Conservation (phyloP, 2,888 invertebrate genomes). For the Notodonta ziczac region DNA sequence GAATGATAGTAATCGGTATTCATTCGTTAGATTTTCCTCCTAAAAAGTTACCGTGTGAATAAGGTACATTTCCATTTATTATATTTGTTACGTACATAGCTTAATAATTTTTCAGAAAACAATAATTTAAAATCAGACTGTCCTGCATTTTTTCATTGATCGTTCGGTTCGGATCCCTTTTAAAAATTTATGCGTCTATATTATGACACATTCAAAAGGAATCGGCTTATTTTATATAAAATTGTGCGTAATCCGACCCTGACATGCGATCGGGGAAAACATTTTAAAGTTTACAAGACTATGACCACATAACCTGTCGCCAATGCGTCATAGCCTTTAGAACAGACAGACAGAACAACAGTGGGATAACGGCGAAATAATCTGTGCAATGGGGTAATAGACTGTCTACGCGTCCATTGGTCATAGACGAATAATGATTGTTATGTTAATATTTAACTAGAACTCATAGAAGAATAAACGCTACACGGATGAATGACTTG, state of each 20-base stretch:
- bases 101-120: no score
- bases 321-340: not conserved
- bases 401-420: not conserved
- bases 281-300: not conserved
- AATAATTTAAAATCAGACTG: no score
- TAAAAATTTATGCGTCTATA: not conserved
- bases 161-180: no score
- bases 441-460: not conserved
- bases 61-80: no score
- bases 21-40: no score
- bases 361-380: not conserved
- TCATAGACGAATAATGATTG: not conserved
- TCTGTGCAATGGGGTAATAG: not conserved
- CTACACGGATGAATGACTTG: not conserved
- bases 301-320: not conserved
- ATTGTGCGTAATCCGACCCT: constrained; percentile 1
- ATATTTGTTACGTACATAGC: no score
- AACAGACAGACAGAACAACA: not conserved
- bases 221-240: not conserved
- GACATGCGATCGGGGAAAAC: not conserved
- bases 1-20: no score
- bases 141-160: no score
- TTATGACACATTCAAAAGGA: not conserved
- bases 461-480: not conserved
- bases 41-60: no score